These are phyloP conservation scores for Sciurus niger DNA, from an alignment of 2,113 vertebrate genomes.

Conservation along the genomic window DNA sequence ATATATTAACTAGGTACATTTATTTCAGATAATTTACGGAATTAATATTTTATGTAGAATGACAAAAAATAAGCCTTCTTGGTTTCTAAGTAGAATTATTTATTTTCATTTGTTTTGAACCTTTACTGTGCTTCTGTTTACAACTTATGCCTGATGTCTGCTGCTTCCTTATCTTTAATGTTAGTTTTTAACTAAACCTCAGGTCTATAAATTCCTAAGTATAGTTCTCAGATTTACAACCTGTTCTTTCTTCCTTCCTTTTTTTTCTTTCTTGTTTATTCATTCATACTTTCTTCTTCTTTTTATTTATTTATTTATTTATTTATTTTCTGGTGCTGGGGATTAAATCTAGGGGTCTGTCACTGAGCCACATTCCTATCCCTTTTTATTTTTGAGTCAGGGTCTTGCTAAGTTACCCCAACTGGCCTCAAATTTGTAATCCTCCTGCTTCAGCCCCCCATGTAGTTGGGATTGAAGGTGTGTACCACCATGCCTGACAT, in stretches of 20 bases:
- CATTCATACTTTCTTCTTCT: neutral
- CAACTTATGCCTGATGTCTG: neutral
- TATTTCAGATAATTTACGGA: constrained; percentile 51
- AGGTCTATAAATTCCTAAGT: constrained; percentile 1
- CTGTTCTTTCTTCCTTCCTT: neutral
- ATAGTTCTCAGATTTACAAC: neutral
- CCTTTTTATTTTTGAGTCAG: no score
- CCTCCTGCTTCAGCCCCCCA: no score
- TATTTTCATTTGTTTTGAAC: constrained; percentile 16
- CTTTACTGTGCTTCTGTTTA: constrained; percentile 17
- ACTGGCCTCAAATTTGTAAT: no score
- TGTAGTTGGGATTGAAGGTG: no score
- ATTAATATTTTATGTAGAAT: constrained; percentile 56
- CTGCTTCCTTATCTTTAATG: neutral
- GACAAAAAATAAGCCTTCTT: constrained; percentile 34
- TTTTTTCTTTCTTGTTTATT: neutral
- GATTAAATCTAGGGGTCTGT: no score
- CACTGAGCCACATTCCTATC: no score
- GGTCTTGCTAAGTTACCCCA: no score
- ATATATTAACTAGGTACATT: constrained; percentile 47
- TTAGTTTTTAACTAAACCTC: constrained; percentile 48
- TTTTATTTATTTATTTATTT: neutral
- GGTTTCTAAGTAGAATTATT: constrained; percentile 19
- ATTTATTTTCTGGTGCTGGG: no score
- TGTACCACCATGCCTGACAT: no score